Evolutionary conservation across 2,888 invertebrate genomes (phyloP), one percentile per base, ranked within the genome.

Genomic region (Tipula vernalis): DNA sequence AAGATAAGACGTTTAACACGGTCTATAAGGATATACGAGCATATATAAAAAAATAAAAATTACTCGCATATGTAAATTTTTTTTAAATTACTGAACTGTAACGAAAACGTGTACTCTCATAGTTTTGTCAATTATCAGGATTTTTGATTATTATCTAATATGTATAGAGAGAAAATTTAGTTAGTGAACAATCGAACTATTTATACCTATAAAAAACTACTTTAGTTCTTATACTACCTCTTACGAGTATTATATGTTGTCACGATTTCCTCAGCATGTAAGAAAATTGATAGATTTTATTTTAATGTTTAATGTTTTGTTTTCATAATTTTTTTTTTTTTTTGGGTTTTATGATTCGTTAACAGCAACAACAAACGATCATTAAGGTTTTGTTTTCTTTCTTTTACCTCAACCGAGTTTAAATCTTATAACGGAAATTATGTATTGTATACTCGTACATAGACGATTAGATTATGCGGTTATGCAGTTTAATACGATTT

Each of bases 251-350:
- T 15, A 15, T 51, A 51, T 71, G 71, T 71, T 28, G 71, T 71
- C 71, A 71, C 71, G 71, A 71, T 71, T 71, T 71, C 71, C 71
- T 71, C 71, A 71, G 71, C 71, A 71, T 71, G 71, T 71, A 71
- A 71, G 18, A 71, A 28, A 71, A 71, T 71, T 71, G 71, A 71
- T 71, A 71, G 71, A 71, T 71, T 28, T 71, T 71, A 28, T 71
- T 71, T 71, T 71, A 71, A 71, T 28, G 71, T 6, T 71, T 28
- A 71, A 28, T 71, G 71, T 71, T 71, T 28, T 3, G 51, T 71
- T 71, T 71, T 71, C 71, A 71, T 71, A 71, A 71, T n/a, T 15
- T 15, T 15, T 15, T 5, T 10, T 71, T 28, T 71, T 71, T 28
- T 71, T 71, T 71, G 71, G 71, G 28, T 71, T 71, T 71, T 71